Conservation (phyloP, 2,113 vertebrate genomes). For the Bubo bubo region DNA sequence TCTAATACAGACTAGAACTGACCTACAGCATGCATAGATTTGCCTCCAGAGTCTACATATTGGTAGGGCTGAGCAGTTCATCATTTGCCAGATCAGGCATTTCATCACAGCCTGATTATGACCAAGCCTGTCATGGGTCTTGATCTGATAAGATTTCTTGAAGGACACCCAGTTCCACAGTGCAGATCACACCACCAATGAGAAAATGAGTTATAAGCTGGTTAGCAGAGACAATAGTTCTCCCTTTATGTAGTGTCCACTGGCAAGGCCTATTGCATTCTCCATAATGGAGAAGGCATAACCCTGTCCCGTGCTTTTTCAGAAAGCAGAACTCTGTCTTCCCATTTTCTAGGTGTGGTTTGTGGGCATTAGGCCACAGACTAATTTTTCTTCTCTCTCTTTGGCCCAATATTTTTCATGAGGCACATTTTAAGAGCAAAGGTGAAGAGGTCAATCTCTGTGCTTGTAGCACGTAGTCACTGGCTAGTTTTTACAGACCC, state of each 20-base stretch:
- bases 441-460: background rate
- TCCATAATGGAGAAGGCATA: accelerated
- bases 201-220: background rate
- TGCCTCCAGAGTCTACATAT: background rate
- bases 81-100: background rate
- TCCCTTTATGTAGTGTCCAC: background rate
- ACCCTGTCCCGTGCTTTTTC: accelerated
- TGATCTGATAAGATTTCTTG: background rate
- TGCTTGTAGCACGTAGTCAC: background rate
- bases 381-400: background rate
- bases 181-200: background rate
- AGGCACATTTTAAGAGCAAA: background rate
- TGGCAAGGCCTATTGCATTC: background rate
- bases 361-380: background rate
- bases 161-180: accelerated
- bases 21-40: background rate
- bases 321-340: background rate
- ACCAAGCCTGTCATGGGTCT: background rate
- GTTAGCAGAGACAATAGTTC: background rate
- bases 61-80: background rate
- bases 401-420: background rate
- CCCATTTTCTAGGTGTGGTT: background rate
- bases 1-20: background rate
- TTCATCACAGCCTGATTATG: background rate
- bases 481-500: too few species aligned